phyloP scores from a whole-genome alignment of 2,113 vertebrate genomes.

The Eidolon helvum region DNA sequence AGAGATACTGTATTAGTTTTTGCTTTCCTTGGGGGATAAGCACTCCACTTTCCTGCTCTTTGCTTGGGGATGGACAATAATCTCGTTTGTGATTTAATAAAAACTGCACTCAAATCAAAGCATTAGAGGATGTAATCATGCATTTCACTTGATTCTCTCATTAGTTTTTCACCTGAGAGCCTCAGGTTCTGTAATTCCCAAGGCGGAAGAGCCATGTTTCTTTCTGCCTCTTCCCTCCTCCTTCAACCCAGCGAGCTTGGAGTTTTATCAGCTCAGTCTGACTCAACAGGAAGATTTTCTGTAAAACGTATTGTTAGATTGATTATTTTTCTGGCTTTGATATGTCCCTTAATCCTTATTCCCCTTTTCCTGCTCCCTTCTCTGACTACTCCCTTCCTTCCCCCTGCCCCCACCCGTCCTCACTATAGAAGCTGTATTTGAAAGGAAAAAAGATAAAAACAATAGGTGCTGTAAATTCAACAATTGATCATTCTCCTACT shows the following conservation, averaged over 20 bases:
- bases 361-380: neutral
- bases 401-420: neutral
- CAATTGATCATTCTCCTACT: constrained; percentile 30
- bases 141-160: constrained; percentile 74
- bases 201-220: neutral
- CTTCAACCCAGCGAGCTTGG: neutral
- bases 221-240: neutral
- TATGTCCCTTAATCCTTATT: constrained; percentile 3
- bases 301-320: constrained; percentile 15
- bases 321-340: constrained; percentile 41
- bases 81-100: constrained; percentile 72
- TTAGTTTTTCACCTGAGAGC: constrained; percentile 73
- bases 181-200: constrained; percentile 57
- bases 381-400: neutral
- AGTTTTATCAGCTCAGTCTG: constrained; percentile 27
- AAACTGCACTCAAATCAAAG: constrained; percentile 67
- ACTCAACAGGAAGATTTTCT: constrained; percentile 40
- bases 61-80: constrained; percentile 66
- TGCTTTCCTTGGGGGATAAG: constrained; percentile 52
- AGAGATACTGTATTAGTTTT: constrained; percentile 61
- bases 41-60: constrained; percentile 2
- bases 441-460: constrained; percentile 44
- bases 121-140: constrained; percentile 64
- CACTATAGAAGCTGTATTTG: neutral
- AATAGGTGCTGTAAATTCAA: constrained; percentile 38